Evolutionary conservation across 2,797 vertebrate species (phyloP), one percentile per base, ranked within the genome.

Genomic region (Pygocentrus nattereri): DNA sequence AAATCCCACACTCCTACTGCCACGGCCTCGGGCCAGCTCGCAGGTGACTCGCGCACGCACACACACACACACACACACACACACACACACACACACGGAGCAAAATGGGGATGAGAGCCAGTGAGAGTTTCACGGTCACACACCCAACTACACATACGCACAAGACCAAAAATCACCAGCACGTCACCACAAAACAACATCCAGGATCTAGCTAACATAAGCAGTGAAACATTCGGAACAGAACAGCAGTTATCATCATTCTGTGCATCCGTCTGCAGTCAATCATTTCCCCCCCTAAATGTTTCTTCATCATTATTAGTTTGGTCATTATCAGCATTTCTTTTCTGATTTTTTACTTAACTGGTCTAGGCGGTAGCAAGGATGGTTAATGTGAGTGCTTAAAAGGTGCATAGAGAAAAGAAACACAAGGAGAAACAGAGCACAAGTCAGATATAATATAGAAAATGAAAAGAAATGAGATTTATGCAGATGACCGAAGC

Each of bases 351-450:
- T 94, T 96, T 97, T 97, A 99, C 98, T 99, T 99, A 99, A 99
- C 98, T 99, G 98, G 96, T 99, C 97, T 98, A 99, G 98, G 96
- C 97, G 97, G 98, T 99, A 99, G 98, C 98, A 99, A 97, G 97
- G 98, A 97, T 99, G 97, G 94, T 97, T 99, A 97, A 99, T 99
- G 96, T 99, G 97, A 97, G 98, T 99, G 97, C 98, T 99, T 98
- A 97, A 97, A 81, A 96, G 95, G 96, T 97, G 97, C 93, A 92
- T 90, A 93, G 94, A 87, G 92, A 94, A 96, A 96, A 96, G 95
- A 97, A 97, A 98, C 82, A 87, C 94, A 95, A 95, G 94, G 93
- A 97, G 95, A 97, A 94, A 98, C 95, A 98, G 95, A 98, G 98
- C 93, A 94, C 96, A 97, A 95, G 96, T 98, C 96, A 98, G 96